Base-by-base conservation (phyloP, 2,113 vertebrate genomes). In the Diphyllodes magnificus region DNA sequence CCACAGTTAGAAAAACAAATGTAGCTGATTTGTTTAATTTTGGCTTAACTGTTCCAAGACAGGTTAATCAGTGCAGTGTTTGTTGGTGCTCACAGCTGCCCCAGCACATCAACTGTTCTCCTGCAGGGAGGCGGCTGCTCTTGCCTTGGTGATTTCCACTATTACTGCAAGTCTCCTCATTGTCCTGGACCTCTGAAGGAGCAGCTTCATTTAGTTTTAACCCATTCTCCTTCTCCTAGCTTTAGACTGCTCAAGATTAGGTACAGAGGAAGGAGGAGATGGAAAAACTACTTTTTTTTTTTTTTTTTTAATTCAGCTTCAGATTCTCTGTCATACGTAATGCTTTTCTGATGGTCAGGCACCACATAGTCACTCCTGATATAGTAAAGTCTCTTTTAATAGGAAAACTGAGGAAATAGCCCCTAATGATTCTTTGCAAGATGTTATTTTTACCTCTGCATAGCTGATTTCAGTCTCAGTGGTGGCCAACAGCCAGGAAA, bases 341-440 rank as follows among this genome's bases (percentile, higher is more conserved):
- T 71, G 23, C 9, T 82, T 63, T 86, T 83, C 75, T 87, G 72
- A 47, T 31, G 45, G 47, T 70, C 71, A 81, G 64, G 66, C 23
- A 72, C 56, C 51, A 44, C 5, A 80, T 13, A 69, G 65, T 50
- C 57, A 65, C 33, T 86, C 56, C 78, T 81, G 30, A 95, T 44
- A 78, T 15, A 81, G 42, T 33, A 35, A 82, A 82, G n/a, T 64
- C 30, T 61, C 35, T 60, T 94, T 89, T 83, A 95, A 82, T 33
- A 81, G 50, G 45, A 96, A 71, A 92, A 72, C n/a, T 50, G 79
- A 91, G 95, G 91, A 94, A 95, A 90, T 76, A 66, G 15, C 27
- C 42, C 81, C 47, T 85, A 53, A 87, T 92, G 57, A 59, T 33
- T 93, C 80, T 78, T 73, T 88, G 63, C 69, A 92, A 80, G 31